Evolutionary conservation across 1,140 invertebrate species (phyloP).

Genomic region (Sitobion miscanthi): DNA sequence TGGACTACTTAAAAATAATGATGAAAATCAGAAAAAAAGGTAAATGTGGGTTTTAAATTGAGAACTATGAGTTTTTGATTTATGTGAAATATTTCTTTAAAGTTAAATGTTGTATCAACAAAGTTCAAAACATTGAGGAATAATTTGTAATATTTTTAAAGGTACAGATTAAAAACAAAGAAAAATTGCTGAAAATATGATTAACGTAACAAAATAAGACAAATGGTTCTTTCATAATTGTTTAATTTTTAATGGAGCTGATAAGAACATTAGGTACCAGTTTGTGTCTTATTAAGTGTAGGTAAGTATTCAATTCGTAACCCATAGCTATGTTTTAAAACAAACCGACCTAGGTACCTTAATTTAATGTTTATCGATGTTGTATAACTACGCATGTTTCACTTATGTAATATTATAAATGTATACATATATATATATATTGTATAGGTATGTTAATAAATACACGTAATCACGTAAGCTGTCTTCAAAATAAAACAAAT

Average conservation of each 20-base stretch:
- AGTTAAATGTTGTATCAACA: not conserved
- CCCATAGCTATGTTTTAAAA: not conserved
- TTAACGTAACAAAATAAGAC: not conserved
- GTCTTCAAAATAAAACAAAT: not conserved
- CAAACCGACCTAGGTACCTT: not conserved
- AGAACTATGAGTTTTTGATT: not conserved
- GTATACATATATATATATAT: no score
- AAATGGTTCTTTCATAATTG: not conserved
- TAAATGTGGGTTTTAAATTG: not conserved
- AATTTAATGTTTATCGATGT: not conserved
- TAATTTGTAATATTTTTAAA: not conserved
- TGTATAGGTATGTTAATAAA: no score
- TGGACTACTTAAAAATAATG: not conserved
- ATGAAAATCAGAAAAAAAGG: not conserved
- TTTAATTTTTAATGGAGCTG: not conserved
- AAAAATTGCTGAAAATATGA: not conserved
- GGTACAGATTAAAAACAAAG: not conserved
- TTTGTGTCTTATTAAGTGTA: not conserved
- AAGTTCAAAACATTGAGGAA: not conserved
- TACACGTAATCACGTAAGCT: no score
- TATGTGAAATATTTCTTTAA: not conserved
- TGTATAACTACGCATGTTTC: no score
- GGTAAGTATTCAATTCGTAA: not conserved
- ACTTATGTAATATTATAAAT: no score
- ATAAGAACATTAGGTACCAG: not conserved